These are phyloP conservation scores for Pherbina coryleti DNA, from an alignment of 2,888 invertebrate genomes.

Conservation along the genomic window DNA sequence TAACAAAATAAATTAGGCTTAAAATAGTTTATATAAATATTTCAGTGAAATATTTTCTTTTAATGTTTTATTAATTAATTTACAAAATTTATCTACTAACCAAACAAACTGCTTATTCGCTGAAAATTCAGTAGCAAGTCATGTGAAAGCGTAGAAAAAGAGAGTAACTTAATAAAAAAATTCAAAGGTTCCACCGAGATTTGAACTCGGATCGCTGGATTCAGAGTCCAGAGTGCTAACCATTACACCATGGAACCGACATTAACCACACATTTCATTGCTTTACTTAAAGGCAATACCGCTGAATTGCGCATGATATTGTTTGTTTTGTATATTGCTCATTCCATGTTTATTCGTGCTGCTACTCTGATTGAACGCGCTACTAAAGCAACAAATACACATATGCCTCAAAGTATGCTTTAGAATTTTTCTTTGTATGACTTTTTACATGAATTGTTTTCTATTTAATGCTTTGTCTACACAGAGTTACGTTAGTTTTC, in stretches of 20 bases:
- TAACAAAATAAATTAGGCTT: neutral
- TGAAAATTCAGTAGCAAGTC: neutral
- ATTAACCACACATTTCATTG: neutral
- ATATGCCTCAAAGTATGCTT: too few species aligned
- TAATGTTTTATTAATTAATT: too few species aligned
- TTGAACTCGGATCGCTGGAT: constrained; percentile 68
- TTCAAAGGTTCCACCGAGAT: constrained; percentile 64
- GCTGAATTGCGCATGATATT: constrained; percentile 23
- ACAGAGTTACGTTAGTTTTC: too few species aligned
- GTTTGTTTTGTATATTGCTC: neutral
- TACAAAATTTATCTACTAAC: too few species aligned
- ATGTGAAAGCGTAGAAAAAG: neutral
- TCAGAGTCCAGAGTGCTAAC: constrained; percentile 68
- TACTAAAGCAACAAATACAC: too few species aligned
- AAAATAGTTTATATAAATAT: neutral
- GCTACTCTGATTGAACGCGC: too few species aligned
- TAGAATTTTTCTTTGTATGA: too few species aligned
- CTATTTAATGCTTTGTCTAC: too few species aligned
- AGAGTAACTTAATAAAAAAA: neutral
- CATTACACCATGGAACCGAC: constrained; percentile 66
- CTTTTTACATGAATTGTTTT: too few species aligned
- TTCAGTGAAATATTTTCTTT: too few species aligned
- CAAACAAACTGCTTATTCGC: too few species aligned
- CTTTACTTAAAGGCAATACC: neutral
- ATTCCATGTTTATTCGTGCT: too few species aligned